These are phyloP conservation scores for Nineta flava DNA, from an alignment of 2,888 invertebrate genomes.

Conservation along the genomic window DNA sequence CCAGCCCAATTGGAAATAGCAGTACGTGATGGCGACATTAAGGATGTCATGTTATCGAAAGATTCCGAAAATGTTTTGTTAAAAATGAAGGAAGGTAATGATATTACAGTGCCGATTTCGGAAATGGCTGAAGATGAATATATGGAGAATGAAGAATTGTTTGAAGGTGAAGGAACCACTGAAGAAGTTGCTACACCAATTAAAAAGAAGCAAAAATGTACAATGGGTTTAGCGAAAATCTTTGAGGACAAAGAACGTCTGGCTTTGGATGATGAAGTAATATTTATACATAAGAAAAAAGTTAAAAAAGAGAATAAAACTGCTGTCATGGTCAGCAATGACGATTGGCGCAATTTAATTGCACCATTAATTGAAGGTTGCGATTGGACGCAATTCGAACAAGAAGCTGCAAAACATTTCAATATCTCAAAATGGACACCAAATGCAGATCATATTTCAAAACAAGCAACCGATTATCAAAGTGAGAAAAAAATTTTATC, in stretches of 20 bases:
- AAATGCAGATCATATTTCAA: conserved; percentile 17
- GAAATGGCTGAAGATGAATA: conserved; percentile 35
- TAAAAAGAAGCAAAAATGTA: conserved; percentile 31
- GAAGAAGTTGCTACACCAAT: conserved; percentile 40
- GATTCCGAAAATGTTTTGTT: conserved; percentile 59
- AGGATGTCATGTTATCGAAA: conserved; percentile 60
- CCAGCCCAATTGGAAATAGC: conserved; percentile 59
- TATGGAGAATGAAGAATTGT: conserved; percentile 31
- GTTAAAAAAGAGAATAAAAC: conserved; percentile 25
- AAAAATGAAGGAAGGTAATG: conserved; percentile 54
- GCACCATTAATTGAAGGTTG: conserved; percentile 45
- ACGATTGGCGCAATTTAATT: conserved; percentile 40
- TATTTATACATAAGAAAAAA: conserved; percentile 25
- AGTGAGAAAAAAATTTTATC: conserved; percentile 11
- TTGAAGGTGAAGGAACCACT: conserved; percentile 53
- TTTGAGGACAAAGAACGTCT: conserved; percentile 62
- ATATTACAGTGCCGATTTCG: conserved; percentile 54
- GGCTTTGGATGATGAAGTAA: conserved; percentile 30
- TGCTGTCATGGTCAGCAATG: conserved; percentile 30
- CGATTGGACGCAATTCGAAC: conserved; percentile 48
- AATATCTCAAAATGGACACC: conserved; percentile 14
- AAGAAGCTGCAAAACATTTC: conserved; percentile 35
- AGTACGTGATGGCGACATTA: conserved; percentile 58
- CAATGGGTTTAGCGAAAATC: conserved; percentile 50
- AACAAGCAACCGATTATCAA: conserved; percentile 20